These are phyloP conservation scores for Zalophus californianus DNA, from an alignment of 2,797 vertebrate genomes.

Conservation along the genomic window DNA sequence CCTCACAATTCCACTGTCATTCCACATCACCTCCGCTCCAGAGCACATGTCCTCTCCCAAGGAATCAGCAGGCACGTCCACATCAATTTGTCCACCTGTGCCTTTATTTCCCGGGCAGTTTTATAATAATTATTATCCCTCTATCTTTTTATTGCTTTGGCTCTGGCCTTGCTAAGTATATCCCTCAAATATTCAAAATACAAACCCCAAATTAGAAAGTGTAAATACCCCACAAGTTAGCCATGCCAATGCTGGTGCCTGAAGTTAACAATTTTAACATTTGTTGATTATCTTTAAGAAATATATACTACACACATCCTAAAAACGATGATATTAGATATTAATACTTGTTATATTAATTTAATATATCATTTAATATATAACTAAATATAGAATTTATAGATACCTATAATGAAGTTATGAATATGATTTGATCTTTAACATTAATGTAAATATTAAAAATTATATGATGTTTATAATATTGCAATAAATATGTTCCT, in stretches of 20 bases:
- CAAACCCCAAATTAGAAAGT: not conserved
- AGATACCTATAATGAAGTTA: not conserved
- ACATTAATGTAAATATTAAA: not conserved
- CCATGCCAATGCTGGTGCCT: not conserved
- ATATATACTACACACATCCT: not conserved
- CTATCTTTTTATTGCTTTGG: not conserved
- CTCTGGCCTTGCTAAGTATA: not conserved
- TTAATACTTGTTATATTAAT: not conserved
- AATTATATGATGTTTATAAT: not conserved
- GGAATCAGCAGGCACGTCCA: too few species aligned
- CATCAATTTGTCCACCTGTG: not conserved
- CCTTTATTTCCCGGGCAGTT: not conserved
- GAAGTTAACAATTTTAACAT: not conserved
- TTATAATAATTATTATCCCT: not conserved
- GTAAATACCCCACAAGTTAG: not conserved
- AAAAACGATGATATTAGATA: not conserved
- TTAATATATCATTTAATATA: not conserved
- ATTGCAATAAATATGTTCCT: not conserved
- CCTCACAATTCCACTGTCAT: not conserved
- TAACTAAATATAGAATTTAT: not conserved
- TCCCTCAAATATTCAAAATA: not conserved
- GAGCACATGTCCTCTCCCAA: not conserved
- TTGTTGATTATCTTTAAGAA: not conserved
- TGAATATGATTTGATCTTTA: not conserved
- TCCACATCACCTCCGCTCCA: not conserved